phyloP scores from a whole-genome alignment of 2,888 invertebrate genomes.

The Nomada flava region DNA sequence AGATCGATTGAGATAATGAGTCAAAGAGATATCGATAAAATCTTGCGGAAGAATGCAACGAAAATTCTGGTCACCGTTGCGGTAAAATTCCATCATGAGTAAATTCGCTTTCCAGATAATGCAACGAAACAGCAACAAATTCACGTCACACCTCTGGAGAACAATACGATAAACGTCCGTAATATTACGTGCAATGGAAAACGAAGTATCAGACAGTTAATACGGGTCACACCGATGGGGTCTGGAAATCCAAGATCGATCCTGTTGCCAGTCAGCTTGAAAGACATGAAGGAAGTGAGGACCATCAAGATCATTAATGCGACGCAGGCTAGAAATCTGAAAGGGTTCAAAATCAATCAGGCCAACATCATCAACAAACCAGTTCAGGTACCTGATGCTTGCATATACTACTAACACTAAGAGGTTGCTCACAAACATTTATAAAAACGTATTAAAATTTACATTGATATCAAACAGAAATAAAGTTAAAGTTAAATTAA shows the following conservation, averaged over 20 bases:
- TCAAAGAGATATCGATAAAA: neutral
- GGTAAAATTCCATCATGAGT: neutral
- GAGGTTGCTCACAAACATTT: no score
- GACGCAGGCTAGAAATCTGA: constrained; percentile 82
- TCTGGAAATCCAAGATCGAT: constrained; percentile 87
- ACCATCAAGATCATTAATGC: constrained; percentile 91
- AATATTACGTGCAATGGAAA: constrained; percentile 76
- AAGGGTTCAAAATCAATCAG: constrained; percentile 80
- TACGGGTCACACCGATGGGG: constrained; percentile 82
- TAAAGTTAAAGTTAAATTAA: no score
- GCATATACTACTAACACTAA: no score
- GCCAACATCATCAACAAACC: constrained; percentile 78
- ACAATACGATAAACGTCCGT: constrained; percentile 73
- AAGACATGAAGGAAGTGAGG: constrained; percentile 89
- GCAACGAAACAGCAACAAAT: constrained; percentile 67
- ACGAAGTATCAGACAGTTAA: constrained; percentile 79
- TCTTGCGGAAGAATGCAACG: neutral
- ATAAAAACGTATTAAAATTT: no score
- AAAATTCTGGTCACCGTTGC: neutral
- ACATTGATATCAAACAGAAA: neutral
- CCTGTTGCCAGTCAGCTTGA: constrained; percentile 89
- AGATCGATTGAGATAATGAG: neutral
- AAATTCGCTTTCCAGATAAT: constrained; percentile 63
- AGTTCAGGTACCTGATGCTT: constrained; percentile 69
- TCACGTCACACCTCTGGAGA: constrained; percentile 67